Base-by-base conservation (phyloP, 2,113 vertebrate genomes). In the Chionis minor region DNA sequence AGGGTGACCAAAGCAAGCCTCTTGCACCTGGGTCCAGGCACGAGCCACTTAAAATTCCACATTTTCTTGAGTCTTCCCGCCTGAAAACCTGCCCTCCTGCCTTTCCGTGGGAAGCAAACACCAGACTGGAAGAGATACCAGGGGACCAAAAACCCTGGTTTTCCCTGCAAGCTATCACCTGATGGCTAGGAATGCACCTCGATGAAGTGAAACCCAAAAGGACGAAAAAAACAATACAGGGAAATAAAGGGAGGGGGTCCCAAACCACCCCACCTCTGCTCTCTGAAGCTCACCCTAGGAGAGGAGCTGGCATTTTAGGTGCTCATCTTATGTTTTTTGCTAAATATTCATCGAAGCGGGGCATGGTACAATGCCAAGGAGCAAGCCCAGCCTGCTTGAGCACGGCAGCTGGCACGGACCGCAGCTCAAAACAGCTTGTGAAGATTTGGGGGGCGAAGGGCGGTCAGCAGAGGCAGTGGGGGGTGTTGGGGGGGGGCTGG, bases 301-400 rank as follows among this genome's bases (percentile, higher is more conserved):
- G 38, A 66, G 6, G 42, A 51, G 32, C 27, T 74, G 30, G 15
- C 9, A 40, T 56, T 80, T 65, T 33, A 65, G 80, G 27, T 6
- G 10, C 14, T 67, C 9, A 14, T 42, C 8, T 49, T 17, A 19
- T 16, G 8, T 35, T 35, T 69, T 55, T 32, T 4, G 56, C 52
- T 79, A 44, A 91, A 55, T 12, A 59, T 22, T 78, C 30, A 47
- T 6, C 0, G 0, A 63, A 30, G 18, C 1, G 4, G 16, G n/a
- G 45, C 0, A 14, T 0, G 0, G 55, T 38, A 32, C 0, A 0
- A 44, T 3, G 8, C 56, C 21, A 51, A 35, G 13, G 49, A 86
- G 24, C 0, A 4, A 88, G 28, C 33, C 28, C 66, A 72, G 88
- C 47, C 62, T 20, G n/a, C 65, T 28, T 9, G n/a, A 28, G 74